These are phyloP conservation scores for Drosophila dunni DNA, from an alignment of 1,140 invertebrate species.

Conservation along the genomic window DNA sequence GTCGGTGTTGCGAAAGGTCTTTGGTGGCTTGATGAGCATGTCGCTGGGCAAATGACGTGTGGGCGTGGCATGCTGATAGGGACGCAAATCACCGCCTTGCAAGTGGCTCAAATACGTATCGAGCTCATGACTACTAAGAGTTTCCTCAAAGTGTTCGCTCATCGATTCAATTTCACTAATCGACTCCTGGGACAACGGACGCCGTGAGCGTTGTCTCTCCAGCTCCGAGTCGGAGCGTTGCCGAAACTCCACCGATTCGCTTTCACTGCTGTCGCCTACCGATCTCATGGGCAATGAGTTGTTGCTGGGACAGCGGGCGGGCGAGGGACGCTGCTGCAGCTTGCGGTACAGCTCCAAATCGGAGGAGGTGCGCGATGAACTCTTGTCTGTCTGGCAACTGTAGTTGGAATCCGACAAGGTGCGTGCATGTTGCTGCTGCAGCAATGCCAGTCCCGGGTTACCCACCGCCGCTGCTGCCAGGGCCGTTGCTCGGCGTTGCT, in stretches of 20 bases:
- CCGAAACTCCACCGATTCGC: slow-evolving; percentile 86
- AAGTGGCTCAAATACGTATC: slow-evolving; percentile 89
- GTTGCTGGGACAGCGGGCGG: slow-evolving; percentile 69
- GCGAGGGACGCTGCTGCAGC: slow-evolving; percentile 59
- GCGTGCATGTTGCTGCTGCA: slow-evolving; percentile 76
- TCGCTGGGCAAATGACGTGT: slow-evolving; percentile 57
- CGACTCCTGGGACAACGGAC: slow-evolving; percentile 89
- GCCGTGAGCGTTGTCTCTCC: slow-evolving; percentile 88
- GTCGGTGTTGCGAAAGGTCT: slow-evolving; percentile 76
- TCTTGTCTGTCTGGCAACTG: slow-evolving; percentile 83
- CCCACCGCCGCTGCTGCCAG: not conserved
- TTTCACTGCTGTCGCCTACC: slow-evolving; percentile 68
- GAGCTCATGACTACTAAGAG: slow-evolving; percentile 86
- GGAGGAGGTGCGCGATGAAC: slow-evolving; percentile 77
- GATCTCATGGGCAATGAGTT: slow-evolving; percentile 57
- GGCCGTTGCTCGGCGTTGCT: not conserved
- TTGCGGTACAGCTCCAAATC: slow-evolving; percentile 80
- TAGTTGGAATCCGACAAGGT: slow-evolving; percentile 81
- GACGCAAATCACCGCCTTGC: slow-evolving; percentile 85
- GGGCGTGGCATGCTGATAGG: slow-evolving; percentile 58
- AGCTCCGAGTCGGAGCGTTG: slow-evolving; percentile 85
- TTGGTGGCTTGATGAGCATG: slow-evolving; percentile 80
- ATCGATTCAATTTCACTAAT: slow-evolving; percentile 88
- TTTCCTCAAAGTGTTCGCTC: slow-evolving; percentile 86
- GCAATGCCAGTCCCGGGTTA: slow-evolving; percentile 2